phyloP scores from a whole-genome alignment of 2,888 invertebrate genomes.

The Oeneis ivallda region DNA sequence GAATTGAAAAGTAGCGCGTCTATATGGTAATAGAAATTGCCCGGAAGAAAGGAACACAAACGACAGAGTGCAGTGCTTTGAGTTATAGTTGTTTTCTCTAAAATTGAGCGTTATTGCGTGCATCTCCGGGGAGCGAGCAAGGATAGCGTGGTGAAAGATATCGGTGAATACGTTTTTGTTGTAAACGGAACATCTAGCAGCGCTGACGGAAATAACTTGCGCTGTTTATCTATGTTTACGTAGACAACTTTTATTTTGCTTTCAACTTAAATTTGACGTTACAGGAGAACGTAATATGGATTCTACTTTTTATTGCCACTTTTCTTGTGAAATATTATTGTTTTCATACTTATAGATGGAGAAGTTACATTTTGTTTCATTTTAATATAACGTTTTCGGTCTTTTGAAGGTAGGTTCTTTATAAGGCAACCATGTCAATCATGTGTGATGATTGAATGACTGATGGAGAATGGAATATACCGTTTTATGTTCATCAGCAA shows the following conservation, averaged over 20 bases:
- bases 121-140: constrained; percentile 48
- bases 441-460: no score
- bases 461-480: no score
- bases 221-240: constrained; percentile 46
- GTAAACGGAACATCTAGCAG: constrained; percentile 61
- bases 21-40: constrained; percentile 82
- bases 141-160: constrained; percentile 37
- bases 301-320: background rate
- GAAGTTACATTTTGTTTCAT: background rate
- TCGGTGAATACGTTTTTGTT: constrained; percentile 58
- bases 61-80: constrained; percentile 76
- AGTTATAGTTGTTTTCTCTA: constrained; percentile 79
- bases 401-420: background rate
- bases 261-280: constrained; percentile 22
- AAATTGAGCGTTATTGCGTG: constrained; percentile 79
- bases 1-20: constrained; percentile 82
- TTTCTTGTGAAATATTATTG: constrained; percentile 11
- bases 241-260: constrained; percentile 27
- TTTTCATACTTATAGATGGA: background rate
- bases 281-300: background rate
- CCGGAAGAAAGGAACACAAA: constrained; percentile 79
- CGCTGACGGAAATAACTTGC: constrained; percentile 63
- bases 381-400: background rate
- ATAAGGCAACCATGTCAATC: no score
- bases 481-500: no score